Evolutionary conservation across 2,888 invertebrate species (phyloP).

Genomic region (Tethea ocularis): DNA sequence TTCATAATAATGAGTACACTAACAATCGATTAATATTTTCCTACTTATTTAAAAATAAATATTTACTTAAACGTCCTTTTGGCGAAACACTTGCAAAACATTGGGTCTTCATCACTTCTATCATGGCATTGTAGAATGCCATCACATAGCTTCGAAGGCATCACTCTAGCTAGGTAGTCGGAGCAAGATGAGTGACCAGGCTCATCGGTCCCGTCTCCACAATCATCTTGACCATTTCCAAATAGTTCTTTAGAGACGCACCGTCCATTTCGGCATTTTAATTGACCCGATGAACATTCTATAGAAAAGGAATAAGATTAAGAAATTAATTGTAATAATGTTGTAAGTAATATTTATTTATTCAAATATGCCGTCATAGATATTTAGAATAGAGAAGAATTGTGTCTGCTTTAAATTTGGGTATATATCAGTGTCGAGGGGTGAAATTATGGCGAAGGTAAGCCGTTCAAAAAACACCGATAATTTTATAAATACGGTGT

Average conservation of each 20-base stretch:
- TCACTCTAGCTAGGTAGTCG: conserved; percentile 86
- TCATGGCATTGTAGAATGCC: conserved; percentile 90
- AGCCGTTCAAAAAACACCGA: no score
- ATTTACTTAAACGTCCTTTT: conserved; percentile 61
- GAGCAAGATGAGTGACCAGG: conserved; percentile 84
- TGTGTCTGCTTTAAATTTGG: no score
- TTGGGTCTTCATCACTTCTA: conserved; percentile 89
- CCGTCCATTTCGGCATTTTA: conserved; percentile 86
- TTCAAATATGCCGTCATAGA: no score
- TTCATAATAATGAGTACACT: no score
- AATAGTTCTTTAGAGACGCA: conserved; percentile 88
- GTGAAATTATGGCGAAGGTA: no score
- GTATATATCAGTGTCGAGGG: no score
- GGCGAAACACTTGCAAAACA: conserved; percentile 85
- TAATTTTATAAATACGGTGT: no score
- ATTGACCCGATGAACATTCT: conserved; percentile 86
- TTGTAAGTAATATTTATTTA: no score
- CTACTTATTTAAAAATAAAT: no score
- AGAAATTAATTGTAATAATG: no score
- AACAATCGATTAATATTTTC: no score
- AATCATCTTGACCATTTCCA: conserved; percentile 87
- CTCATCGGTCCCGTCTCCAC: conserved; percentile 90
- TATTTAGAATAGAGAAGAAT: no score
- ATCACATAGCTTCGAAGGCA: conserved; percentile 89
- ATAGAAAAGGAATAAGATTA: conserved; percentile 39